Percentiles rank a stretch among this genome's conserved stretches.
Evolutionary conservation across 2,888 invertebrate genomes (phyloP).

Genomic region (Panzeria rudis): DNA sequence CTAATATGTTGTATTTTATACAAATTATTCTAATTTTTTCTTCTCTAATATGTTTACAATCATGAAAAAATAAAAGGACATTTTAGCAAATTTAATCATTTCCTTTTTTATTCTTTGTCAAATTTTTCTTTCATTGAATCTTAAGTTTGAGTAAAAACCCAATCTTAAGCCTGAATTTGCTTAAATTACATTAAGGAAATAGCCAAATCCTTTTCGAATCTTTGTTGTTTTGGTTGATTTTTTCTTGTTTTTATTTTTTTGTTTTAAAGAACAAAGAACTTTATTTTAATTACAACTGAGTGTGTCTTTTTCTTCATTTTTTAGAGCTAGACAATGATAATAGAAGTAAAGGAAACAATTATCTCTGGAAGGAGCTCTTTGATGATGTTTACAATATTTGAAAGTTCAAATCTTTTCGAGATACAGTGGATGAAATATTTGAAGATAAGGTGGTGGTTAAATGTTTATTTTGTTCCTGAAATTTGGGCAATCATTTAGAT

Average conservation of each 20-base stretch:
- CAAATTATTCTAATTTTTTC: neutral
- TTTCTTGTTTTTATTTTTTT: neutral
- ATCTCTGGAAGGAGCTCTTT: neutral
- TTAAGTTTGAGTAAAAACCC: neutral
- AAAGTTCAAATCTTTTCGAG: slow-evolving; percentile 13
- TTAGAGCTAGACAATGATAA: slow-evolving; percentile 10
- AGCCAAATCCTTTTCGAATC: neutral
- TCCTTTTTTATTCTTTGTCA: neutral
- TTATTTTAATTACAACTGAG: slow-evolving; percentile 55
- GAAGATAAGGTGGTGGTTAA: too few relatives aligned
- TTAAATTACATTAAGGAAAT: slow-evolving; percentile 3
- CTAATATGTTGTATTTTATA: slow-evolving; percentile 8
- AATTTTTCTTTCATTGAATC: neutral
- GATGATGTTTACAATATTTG: slow-evolving; percentile 10
- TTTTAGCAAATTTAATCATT: neutral
- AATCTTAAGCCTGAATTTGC: neutral
- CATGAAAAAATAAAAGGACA: neutral
- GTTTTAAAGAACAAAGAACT: slow-evolving; percentile 37
- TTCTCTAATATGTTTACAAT: neutral
- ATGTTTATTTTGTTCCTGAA: too few relatives aligned
- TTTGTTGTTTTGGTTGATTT: neutral
- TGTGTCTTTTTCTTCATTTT: neutral
- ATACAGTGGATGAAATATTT: neutral
- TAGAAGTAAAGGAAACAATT: slow-evolving; percentile 22
- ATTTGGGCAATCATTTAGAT: too few relatives aligned